Base-by-base conservation (phyloP, 2,113 vertebrate genomes). In the Picathartes gymnocephalus region DNA sequence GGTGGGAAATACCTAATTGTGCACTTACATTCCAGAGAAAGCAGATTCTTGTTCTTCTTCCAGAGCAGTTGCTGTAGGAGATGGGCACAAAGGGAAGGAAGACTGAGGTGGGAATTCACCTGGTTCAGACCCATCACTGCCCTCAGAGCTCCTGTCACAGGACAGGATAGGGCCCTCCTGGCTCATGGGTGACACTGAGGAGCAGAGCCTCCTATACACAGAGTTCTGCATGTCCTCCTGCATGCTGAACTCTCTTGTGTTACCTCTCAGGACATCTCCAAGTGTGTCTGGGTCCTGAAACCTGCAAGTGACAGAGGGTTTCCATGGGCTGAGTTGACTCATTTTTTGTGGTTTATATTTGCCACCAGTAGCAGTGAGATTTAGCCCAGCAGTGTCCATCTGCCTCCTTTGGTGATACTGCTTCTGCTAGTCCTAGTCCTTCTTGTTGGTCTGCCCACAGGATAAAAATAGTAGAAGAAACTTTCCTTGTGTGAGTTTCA, bases 401-500 rank as follows among this genome's bases (percentile, higher is more conserved):
- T 79, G 83, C 57, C 8, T 92, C 48, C 44, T 82, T 42, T 51
- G 21, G 28, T 60, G 27, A 13, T 45, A n/a, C 31, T 70, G 58
- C 54, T 93, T 76, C 53, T 83, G 21, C 31, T 69, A 77, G 86
- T 86, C 48, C 62, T 72, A 61, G 80, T 92, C 48, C 35, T 81
- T 68, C 85, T 92, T 40, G 22, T 73, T 91, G 61, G 25, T 57
- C 64, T 91, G 50, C 31, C 58, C 50, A 65, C 28, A 48, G 86
- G 71, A 57, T 83, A 61, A 90, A 85, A 86, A 70, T 48, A 86
- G 48, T 18, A 65, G 33, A 84, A 85, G 44, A 87, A 85, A n/a
- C 48, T 76, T 92, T 44, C 16, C 28, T 74, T 89, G 45, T 33
- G 6, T 40, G 64, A 90, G 39, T 94, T 93, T 84, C 40, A 25